Conservation (phyloP, 2,888 invertebrate genomes). For the Pyrgus malvae region DNA sequence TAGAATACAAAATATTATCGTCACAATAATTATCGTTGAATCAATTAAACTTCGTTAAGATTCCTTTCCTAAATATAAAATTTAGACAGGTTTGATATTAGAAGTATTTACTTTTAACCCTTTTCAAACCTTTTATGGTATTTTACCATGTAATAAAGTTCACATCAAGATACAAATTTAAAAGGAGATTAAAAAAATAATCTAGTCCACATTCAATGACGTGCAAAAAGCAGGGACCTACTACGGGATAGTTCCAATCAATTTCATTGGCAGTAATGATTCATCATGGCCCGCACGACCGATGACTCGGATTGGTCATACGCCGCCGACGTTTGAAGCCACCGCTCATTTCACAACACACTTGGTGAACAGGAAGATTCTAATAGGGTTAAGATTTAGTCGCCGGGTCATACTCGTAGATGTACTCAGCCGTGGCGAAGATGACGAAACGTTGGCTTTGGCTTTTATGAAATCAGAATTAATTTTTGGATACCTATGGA, state of each 20-base stretch:
- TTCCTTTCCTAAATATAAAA: too few relatives aligned
- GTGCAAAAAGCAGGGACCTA: constrained; percentile 28
- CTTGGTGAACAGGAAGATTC: constrained; percentile 68
- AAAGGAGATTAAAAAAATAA: too few relatives aligned
- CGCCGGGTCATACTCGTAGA: constrained; percentile 53
- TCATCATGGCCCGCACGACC: constrained; percentile 47
- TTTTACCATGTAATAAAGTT: too few relatives aligned
- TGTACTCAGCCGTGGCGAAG: constrained; percentile 12
- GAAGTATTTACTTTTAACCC: too few relatives aligned
- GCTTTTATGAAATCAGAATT: not conserved
- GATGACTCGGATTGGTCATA: constrained; percentile 59
- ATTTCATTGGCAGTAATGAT: constrained; percentile 56
- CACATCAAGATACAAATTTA: too few relatives aligned
- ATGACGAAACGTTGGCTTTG: not conserved
- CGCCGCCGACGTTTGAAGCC: constrained; percentile 53
- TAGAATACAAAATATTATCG: too few relatives aligned
- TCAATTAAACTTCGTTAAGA: too few relatives aligned
- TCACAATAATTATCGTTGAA: too few relatives aligned
- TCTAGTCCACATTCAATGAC: constrained; percentile 11
- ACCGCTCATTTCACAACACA: constrained; percentile 61
- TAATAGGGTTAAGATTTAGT: constrained; percentile 76
- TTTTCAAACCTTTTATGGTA: too few relatives aligned
- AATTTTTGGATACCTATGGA: too few relatives aligned
- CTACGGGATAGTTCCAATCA: constrained; percentile 53
- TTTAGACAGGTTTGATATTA: too few relatives aligned